Evolutionary conservation across 2,113 vertebrate genomes (phyloP).

Genomic region (Vidua macroura): DNA sequence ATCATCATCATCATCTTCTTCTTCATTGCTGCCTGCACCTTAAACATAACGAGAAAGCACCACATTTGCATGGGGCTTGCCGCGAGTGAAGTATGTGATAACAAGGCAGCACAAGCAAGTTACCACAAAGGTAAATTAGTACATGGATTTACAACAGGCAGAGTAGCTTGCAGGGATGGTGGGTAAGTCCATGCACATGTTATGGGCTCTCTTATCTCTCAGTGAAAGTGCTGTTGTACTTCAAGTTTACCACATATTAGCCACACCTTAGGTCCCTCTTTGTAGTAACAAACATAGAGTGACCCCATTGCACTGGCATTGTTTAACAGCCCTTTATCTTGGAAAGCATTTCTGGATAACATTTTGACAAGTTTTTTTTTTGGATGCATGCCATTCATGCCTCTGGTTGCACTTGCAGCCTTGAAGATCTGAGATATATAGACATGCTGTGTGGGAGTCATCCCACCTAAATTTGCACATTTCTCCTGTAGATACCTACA

Average conservation of each 20-base stretch:
- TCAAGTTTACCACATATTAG: background rate
- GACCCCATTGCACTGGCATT: background rate
- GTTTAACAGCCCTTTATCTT: background rate
- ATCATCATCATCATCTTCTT: background rate
- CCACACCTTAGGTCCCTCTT: background rate
- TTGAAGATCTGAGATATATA: background rate
- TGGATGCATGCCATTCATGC: background rate
- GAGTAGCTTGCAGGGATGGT: background rate
- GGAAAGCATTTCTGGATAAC: background rate
- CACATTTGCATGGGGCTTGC: background rate
- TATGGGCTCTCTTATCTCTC: background rate
- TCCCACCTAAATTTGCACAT: background rate
- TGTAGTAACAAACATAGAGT: background rate
- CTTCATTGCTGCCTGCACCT: background rate
- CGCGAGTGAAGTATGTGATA: background rate
- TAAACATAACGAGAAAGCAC: background rate
- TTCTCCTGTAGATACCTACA: background rate
- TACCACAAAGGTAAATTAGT: background rate
- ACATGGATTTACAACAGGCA: background rate
- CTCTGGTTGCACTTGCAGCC: background rate
- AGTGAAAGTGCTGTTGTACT: background rate
- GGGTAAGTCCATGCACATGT: background rate
- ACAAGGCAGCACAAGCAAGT: background rate
- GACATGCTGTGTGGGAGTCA: background rate
- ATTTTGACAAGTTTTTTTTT: background rate